phyloP scores from a whole-genome alignment of 2,113 vertebrate genomes.

The Tragulus kanchil region DNA sequence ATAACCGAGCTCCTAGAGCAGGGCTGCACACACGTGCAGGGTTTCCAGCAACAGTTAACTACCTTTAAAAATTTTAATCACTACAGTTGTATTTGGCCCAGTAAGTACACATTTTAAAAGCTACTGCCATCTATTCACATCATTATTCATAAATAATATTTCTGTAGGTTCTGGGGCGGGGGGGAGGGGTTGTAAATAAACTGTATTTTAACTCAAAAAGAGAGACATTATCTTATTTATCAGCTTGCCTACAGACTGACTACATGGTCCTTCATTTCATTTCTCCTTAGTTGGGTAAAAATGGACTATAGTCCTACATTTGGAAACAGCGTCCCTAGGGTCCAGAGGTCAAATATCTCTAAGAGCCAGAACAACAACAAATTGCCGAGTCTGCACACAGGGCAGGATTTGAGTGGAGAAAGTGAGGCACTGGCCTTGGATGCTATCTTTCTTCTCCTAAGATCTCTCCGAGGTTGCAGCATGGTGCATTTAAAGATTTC shows the following conservation, averaged over 20 bases:
- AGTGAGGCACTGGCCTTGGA: neutral
- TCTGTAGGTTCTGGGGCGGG: neutral
- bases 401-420: neutral
- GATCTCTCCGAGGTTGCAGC: slow-evolving; percentile 25
- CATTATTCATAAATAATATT: neutral
- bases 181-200: neutral
- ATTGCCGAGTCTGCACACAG: neutral
- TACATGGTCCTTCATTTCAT: neutral
- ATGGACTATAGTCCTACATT: neutral
- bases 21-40: neutral
- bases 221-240: neutral
- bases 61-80: neutral
- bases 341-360: neutral
- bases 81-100: neutral
- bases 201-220: slow-evolving; percentile 29
- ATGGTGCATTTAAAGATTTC: neutral
- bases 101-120: neutral
- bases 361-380: neutral
- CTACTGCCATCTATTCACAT: neutral
- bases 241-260: neutral
- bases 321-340: neutral
- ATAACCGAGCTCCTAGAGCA: neutral
- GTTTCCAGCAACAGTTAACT: neutral
- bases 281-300: neutral
- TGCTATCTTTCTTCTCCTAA: neutral